Percentiles rank a stretch among this genome's conserved stretches.
phyloP scores from a whole-genome alignment of 2,888 invertebrate genomes.

The Anthrax anthrax region DNA sequence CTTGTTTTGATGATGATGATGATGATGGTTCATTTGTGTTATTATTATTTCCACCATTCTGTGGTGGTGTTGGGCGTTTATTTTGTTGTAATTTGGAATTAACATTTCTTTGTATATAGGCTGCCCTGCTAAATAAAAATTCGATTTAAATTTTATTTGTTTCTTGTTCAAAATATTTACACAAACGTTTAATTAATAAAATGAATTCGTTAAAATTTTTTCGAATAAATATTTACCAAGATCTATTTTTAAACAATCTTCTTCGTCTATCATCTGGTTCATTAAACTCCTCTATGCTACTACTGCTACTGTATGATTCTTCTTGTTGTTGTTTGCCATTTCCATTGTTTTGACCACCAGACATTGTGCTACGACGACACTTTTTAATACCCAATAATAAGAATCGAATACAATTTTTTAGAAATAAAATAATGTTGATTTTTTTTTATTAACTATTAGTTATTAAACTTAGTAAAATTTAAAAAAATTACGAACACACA shows the following conservation, averaged over 20 bases:
- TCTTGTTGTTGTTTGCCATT: constrained; percentile 1
- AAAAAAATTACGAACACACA: too few relatives aligned
- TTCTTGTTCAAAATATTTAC: not conserved
- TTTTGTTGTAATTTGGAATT: not conserved
- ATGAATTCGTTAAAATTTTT: not conserved
- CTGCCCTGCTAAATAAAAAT: not conserved
- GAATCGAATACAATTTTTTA: too few relatives aligned
- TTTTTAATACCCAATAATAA: too few relatives aligned
- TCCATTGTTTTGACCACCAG: not conserved
- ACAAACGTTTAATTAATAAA: too few relatives aligned
- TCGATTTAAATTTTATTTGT: not conserved
- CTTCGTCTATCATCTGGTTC: constrained; percentile 55
- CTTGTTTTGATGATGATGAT: constrained; percentile 11
- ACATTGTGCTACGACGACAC: too few relatives aligned
- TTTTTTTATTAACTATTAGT: too few relatives aligned
- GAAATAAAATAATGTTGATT: too few relatives aligned
- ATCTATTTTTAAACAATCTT: constrained; percentile 53
- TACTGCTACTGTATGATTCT: constrained; percentile 46
- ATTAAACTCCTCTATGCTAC: constrained; percentile 72
- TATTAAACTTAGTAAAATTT: too few relatives aligned
- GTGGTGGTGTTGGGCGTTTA: constrained; percentile 1
- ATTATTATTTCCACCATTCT: not conserved
- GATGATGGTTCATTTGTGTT: constrained; percentile 3
- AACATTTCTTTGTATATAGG: constrained; percentile 2
- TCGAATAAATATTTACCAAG: constrained; percentile 37